These are phyloP conservation scores for Casuarius casuarius DNA, from an alignment of 2,113 vertebrate genomes.

Conservation along the genomic window DNA sequence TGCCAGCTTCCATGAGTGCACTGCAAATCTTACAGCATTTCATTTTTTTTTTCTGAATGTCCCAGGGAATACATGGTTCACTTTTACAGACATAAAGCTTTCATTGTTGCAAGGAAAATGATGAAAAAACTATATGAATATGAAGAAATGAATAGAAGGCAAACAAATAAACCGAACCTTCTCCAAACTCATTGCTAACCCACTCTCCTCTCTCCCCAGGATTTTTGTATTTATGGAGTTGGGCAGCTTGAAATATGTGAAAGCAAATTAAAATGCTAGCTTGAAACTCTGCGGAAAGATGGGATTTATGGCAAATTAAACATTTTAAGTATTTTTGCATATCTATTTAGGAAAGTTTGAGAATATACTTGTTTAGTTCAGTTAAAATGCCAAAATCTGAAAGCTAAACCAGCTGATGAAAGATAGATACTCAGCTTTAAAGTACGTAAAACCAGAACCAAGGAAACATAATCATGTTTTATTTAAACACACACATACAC, in stretches of 20 bases:
- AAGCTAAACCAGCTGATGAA: constrained; percentile 5
- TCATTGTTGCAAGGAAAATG: neutral
- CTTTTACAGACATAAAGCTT: neutral
- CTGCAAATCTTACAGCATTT: neutral
- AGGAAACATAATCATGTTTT: constrained; percentile 34
- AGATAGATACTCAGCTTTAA: neutral
- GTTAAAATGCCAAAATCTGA: neutral
- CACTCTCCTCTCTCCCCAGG: neutral
- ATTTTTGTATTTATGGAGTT: neutral
- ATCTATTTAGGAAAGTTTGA: neutral
- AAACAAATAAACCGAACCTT: neutral
- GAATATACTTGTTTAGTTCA: neutral
- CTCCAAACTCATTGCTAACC: neutral
- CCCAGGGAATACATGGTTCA: neutral
- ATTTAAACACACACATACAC: constrained; percentile 30
- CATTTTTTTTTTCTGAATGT: neutral
- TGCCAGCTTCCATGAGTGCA: constrained; percentile 18
- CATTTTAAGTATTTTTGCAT: neutral
- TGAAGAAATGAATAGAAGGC: neutral
- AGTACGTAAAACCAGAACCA: neutral
- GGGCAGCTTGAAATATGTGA: neutral
- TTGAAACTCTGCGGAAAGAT: neutral
- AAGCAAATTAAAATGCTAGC: neutral
- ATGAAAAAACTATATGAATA: neutral
- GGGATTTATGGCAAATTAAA: neutral